Percentiles rank a stretch among this genome's conserved stretches.
These are phyloP conservation scores for Drosophila orosa DNA, from an alignment of 1,140 invertebrate genomes.

Conservation along the genomic window DNA sequence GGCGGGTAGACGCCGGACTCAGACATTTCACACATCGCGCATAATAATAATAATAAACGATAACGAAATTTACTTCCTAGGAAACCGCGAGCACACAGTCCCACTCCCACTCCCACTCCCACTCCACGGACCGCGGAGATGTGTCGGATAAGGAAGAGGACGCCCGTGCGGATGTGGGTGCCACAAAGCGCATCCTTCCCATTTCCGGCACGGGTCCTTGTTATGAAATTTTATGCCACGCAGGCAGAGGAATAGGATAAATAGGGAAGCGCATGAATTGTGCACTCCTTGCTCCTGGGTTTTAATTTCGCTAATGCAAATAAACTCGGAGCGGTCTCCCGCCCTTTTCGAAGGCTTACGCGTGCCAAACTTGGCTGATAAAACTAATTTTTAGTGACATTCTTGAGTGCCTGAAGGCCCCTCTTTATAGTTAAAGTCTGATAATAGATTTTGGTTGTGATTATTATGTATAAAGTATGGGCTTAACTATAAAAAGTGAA, in stretches of 20 bases:
- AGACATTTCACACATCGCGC: slow-evolving; percentile 80
- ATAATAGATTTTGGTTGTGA: not conserved
- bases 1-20: slow-evolving; percentile 48
- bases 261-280: slow-evolving; percentile 40
- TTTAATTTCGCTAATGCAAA: slow-evolving; percentile 47
- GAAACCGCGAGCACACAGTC: slow-evolving; percentile 51
- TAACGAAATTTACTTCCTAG: slow-evolving; percentile 81
- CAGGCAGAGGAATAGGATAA: slow-evolving; percentile 51
- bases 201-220: slow-evolving; percentile 54
- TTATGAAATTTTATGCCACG: slow-evolving; percentile 70
- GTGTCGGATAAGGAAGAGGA: slow-evolving; percentile 17
- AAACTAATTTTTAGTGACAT: slow-evolving; percentile 26
- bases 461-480: not conserved
- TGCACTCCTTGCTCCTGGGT: slow-evolving; percentile 40
- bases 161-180: slow-evolving; percentile 12
- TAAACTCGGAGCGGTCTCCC: not conserved
- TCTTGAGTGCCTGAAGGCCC: not conserved
- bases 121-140: slow-evolving; percentile 7
- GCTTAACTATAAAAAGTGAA: not conserved
- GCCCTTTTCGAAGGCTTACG: not conserved
- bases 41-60: slow-evolving; percentile 83
- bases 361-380: slow-evolving; percentile 4
- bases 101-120: slow-evolving; percentile 16
- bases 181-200: slow-evolving; percentile 71
- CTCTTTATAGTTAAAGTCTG: not conserved